A percentile compares a stretch with the other conserved stretches of the same genome.
phyloP scores from a whole-genome alignment of 2,797 vertebrate species.

The Mormyrops attenuatus region DNA sequence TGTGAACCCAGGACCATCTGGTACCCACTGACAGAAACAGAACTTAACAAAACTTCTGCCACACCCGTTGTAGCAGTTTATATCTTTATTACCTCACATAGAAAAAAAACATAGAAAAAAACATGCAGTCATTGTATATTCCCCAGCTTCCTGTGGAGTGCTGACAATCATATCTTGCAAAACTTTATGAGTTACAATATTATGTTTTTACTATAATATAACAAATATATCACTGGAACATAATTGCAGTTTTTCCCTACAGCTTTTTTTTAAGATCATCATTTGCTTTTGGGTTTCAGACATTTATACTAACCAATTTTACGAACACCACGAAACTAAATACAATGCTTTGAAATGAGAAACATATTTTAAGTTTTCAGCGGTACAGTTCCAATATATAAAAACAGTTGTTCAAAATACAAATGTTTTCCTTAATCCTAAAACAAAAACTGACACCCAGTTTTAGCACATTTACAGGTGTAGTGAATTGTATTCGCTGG shows the following conservation, averaged over 20 bases:
- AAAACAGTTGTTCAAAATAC: constrained; percentile 37
- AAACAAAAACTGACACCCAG: constrained; percentile 29
- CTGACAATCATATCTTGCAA: constrained; percentile 27
- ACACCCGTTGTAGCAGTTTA: not conserved
- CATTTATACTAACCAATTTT: not conserved
- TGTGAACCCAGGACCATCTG: not conserved
- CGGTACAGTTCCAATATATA: not conserved
- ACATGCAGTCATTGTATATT: constrained; percentile 29
- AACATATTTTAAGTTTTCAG: not conserved
- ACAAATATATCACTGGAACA: constrained; percentile 25
- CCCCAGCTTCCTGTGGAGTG: constrained; percentile 45
- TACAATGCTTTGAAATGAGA: not conserved
- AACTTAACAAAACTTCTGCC: not conserved
- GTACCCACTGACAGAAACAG: not conserved
- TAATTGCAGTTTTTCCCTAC: constrained; percentile 28
- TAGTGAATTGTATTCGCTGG: constrained; percentile 14
- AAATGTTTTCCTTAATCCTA: constrained; percentile 35
- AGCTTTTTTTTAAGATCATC: constrained; percentile 4
- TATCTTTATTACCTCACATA: not conserved
- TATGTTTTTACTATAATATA: constrained; percentile 3
- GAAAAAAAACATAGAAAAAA: constrained; percentile 27
- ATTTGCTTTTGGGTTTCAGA: not conserved
- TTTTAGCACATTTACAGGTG: constrained; percentile 27
- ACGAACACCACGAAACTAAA: not conserved
- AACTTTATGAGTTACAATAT: constrained; percentile 28